Conservation (phyloP, 1,140 invertebrate species). For the Leptopilina boulardi region DNA sequence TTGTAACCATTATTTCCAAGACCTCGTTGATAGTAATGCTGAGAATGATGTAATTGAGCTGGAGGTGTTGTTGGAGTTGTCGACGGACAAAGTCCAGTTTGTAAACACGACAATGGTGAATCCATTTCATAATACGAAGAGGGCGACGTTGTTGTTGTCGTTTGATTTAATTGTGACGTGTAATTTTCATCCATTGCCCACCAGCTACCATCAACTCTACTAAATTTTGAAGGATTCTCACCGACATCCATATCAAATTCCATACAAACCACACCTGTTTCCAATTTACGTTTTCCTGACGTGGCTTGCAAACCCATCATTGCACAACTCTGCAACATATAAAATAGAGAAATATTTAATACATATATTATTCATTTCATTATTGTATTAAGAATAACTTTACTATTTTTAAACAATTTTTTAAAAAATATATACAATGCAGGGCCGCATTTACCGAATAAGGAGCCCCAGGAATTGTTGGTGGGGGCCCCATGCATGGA, state of each 20-base stretch:
- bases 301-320: constrained; percentile 87
- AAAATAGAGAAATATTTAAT: constrained; percentile 35
- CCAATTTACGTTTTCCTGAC: constrained; percentile 83
- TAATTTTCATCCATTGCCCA: constrained; percentile 74
- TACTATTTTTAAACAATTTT: too few relatives aligned
- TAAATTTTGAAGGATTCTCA: constrained; percentile 73
- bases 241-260: constrained; percentile 74
- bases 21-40: constrained; percentile 54
- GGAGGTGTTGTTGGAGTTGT: constrained; percentile 48
- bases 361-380: not conserved
- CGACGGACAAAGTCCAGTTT: constrained; percentile 58
- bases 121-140: constrained; percentile 57
- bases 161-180: constrained; percentile 58
- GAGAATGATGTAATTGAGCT: constrained; percentile 55
- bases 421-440: too few relatives aligned
- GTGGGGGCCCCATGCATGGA: too few relatives aligned
- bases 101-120: constrained; percentile 45
- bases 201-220: constrained; percentile 73
- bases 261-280: constrained; percentile 75
- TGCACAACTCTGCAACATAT: constrained; percentile 81
- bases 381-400: too few relatives aligned
- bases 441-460: too few relatives aligned
- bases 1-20: constrained; percentile 64
- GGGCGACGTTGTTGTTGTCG: constrained; percentile 47
- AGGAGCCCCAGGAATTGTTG: too few relatives aligned